Conservation (phyloP, 2,888 invertebrate species). For the Bimastos eiseni region DNA sequence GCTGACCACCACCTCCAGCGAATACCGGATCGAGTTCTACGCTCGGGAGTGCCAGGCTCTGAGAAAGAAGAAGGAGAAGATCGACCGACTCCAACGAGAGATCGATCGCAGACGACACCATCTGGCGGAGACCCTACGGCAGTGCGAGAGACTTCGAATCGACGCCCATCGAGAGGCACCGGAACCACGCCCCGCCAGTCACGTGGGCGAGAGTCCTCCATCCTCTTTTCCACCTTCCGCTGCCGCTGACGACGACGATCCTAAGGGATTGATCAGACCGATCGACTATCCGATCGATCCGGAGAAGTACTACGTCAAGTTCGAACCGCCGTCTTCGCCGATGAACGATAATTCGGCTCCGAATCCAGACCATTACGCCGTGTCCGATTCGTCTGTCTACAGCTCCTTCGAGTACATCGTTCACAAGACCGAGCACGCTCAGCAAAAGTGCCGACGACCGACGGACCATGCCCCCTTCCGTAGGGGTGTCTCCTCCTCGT, state of each 20-base stretch:
- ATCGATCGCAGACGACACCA: slow-evolving; percentile 68
- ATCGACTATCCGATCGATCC: slow-evolving; percentile 52
- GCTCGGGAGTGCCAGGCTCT: slow-evolving; percentile 53
- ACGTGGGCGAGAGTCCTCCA: not conserved
- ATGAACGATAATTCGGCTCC: too few relatives aligned
- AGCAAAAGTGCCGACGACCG: not conserved
- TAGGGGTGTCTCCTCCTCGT: not conserved
- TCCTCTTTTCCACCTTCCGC: slow-evolving; percentile 7
- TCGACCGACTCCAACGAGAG: slow-evolving; percentile 68
- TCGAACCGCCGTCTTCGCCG: not conserved
- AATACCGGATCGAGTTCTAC: not conserved
- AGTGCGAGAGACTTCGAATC: not conserved
- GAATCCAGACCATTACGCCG: not conserved
- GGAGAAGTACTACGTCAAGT: slow-evolving; percentile 36
- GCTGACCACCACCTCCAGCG: not conserved
- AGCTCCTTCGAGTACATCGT: slow-evolving; percentile 33
- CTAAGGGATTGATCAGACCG: slow-evolving; percentile 58
- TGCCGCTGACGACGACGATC: slow-evolving; percentile 33
- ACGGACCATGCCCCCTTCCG: not conserved
- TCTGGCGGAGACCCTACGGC: slow-evolving; percentile 66
- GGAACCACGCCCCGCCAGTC: not conserved
- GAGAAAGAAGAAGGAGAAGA: slow-evolving; percentile 67
- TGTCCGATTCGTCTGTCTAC: slow-evolving; percentile 25
- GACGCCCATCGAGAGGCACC: not conserved
- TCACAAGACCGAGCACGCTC: slow-evolving; percentile 27